Base-by-base conservation (phyloP, 2,113 vertebrate genomes). In the Anas platyrhynchos region DNA sequence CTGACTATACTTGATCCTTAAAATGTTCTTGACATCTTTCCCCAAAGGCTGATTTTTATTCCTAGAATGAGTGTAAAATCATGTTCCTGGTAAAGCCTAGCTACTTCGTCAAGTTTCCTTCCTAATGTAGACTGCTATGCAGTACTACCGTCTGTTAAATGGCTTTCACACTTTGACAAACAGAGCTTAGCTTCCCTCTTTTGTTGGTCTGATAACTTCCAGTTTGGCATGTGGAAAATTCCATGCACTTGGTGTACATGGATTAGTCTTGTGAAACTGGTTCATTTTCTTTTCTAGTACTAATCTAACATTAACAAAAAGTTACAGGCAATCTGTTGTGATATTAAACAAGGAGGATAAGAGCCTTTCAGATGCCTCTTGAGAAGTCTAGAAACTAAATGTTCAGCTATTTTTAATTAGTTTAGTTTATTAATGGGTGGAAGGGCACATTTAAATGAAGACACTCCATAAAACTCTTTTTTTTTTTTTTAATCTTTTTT, bases 21-120 rank as follows among this genome's bases (percentile, higher is more conserved):
- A 77, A 80, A 92, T 4, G 5, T 29, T 87, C 52, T 46, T 50
- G 52, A 63, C 3, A 59, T 16, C 54, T 71, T 94, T 75, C 16
- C 25, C 43, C 22, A 67, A n/a, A 86, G 21, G 36, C 55, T 83
- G 31, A 44, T 16, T 59, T 86, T 89, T 91, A n/a, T 78, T 88
- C 32, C 38, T 76, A 44, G 29, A 86, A 65, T 82, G 72, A 86
- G 23, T 43, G 21, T 50, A 82, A 86, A 94, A 69, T 79, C 44
- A 62, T 17, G 17, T 23, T 44, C 11, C 66, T 65, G 23, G 8
- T 62, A 83, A 88, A 83, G 34, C 34, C 31, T 72, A 43, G 17
- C 4, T 83, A 4, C 11, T 76, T 38, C 72, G 18, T 43, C 38
- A 52, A 61, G 31, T 61, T 38, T 3, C 25, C 67, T 73, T 78